phyloP scores from a whole-genome alignment of 2,888 invertebrate genomes.

The Acanthosepion pharaonis region DNA sequence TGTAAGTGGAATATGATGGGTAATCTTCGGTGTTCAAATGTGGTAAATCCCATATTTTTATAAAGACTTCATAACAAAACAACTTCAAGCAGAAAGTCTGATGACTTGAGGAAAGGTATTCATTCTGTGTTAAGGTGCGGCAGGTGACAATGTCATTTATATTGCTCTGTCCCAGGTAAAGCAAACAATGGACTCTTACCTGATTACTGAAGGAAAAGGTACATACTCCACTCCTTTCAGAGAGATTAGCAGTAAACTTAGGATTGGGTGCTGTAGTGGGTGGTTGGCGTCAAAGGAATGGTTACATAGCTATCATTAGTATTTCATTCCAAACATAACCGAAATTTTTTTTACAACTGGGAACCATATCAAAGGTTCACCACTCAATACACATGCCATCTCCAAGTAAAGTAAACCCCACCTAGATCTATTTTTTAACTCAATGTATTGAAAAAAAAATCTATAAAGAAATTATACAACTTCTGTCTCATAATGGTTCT shows the following conservation, averaged over 20 bases:
- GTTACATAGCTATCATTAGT: too few relatives aligned
- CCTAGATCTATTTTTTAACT: too few relatives aligned
- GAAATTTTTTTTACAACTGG: too few relatives aligned
- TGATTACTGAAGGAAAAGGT: background rate
- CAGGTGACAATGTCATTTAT: constrained; percentile 20
- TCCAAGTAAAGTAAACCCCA: too few relatives aligned
- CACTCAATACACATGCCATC: too few relatives aligned
- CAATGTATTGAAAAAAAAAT: too few relatives aligned
- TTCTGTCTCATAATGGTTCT: too few relatives aligned
- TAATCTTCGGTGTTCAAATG: background rate
- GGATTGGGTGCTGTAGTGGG: background rate
- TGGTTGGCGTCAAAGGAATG: background rate
- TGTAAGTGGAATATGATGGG: background rate
- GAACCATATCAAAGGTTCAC: too few relatives aligned
- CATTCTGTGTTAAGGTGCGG: background rate
- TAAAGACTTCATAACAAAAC: background rate
- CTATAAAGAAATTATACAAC: too few relatives aligned
- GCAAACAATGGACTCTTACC: background rate
- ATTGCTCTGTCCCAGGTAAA: constrained; percentile 3
- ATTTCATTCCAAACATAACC: too few relatives aligned
- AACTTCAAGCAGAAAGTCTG: background rate
- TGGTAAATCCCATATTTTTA: background rate
- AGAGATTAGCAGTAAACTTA: background rate
- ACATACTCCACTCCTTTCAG: background rate
- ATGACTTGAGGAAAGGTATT: background rate